Percentiles rank a stretch among this genome's conserved stretches.
phyloP scores from a whole-genome alignment of 2,797 vertebrate species.

The Monodelphis domestica region DNA sequence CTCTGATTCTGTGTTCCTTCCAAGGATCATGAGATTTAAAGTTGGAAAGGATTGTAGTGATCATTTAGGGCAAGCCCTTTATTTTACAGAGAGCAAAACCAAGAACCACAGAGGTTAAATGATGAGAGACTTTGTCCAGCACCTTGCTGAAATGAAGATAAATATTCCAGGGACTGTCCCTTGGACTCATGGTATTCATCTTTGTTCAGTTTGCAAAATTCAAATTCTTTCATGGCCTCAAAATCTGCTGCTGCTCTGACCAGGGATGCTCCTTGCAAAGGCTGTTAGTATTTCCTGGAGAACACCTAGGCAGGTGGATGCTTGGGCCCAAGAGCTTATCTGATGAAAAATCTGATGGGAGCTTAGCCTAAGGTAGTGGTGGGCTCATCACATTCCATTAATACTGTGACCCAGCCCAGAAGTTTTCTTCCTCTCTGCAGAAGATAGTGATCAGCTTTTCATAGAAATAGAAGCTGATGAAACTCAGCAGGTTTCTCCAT shows the following conservation, averaged over 20 bases:
- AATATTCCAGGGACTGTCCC: background rate
- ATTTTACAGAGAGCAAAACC: background rate
- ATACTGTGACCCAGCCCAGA: conserved; percentile 1
- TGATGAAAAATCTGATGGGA: background rate
- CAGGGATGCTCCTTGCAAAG: background rate
- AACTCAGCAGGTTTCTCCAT: background rate
- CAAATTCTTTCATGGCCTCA: background rate
- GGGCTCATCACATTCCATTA: background rate
- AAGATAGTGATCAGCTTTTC: background rate
- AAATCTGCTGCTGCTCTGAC: background rate
- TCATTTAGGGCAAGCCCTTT: background rate
- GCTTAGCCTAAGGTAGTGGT: background rate
- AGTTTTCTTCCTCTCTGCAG: background rate
- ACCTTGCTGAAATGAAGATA: background rate
- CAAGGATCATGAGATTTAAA: background rate
- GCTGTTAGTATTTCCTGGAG: background rate
- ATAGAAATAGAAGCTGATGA: conserved; percentile 11
- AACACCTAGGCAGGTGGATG: background rate
- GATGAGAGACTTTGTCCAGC: background rate
- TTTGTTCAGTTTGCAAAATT: background rate
- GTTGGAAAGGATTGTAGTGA: background rate
- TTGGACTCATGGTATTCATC: background rate
- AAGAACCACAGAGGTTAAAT: background rate
- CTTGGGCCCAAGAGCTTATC: background rate
- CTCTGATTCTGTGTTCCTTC: background rate